Percentiles rank a stretch among this genome's conserved stretches.
phyloP scores from a whole-genome alignment of 2,113 vertebrate species.

The Falco punctatus region DNA sequence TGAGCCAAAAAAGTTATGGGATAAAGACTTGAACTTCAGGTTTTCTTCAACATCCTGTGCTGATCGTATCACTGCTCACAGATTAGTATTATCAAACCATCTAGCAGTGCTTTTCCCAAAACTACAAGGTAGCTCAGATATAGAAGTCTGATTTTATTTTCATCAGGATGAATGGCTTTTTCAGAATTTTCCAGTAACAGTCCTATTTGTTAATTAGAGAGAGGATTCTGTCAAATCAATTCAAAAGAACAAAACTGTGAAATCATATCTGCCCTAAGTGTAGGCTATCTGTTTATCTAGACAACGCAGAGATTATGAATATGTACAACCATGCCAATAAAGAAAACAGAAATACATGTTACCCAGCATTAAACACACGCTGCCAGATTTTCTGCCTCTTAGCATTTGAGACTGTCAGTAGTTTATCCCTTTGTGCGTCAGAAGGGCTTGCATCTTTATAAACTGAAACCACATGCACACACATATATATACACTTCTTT shows the following conservation, averaged over 20 bases:
- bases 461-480: background rate
- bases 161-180: background rate
- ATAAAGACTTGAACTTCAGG: background rate
- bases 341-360: background rate
- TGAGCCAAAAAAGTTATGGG: background rate
- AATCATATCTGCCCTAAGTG: background rate
- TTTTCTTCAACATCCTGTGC: background rate
- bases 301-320: background rate
- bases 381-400: background rate
- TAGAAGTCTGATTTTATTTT: background rate
- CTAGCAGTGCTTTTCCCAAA: background rate
- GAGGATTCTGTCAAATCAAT: background rate
- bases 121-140: background rate
- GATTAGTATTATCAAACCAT: background rate
- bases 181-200: background rate
- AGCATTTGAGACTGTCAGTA: background rate
- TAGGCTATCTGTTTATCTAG: background rate
- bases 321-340: background rate
- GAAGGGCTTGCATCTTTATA: constrained; percentile 22
- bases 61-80: background rate
- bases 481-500: background rate
- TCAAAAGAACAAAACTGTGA: background rate
- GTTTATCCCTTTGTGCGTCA: constrained; percentile 43
- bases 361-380: background rate
- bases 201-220: background rate